Evolutionary conservation across 2,113 vertebrate genomes (phyloP).

Genomic region (Tetrax tetrax): DNA sequence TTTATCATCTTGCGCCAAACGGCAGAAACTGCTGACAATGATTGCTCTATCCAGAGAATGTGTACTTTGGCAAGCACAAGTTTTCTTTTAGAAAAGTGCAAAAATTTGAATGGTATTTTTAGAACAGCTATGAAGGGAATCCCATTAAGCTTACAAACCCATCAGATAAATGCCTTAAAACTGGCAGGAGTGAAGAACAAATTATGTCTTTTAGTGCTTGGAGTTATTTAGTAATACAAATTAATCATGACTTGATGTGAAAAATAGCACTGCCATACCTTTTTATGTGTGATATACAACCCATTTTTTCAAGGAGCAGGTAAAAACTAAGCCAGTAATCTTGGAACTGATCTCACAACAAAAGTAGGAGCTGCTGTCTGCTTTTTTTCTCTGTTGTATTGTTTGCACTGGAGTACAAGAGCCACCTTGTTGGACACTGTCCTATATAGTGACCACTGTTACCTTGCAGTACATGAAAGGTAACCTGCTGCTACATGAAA

Average conservation of each 20-base stretch:
- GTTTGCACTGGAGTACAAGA: background rate
- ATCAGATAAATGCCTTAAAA: background rate
- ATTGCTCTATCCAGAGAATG: background rate
- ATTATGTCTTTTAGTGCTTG: background rate
- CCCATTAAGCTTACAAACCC: background rate
- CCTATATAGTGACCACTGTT: background rate
- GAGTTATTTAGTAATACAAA: background rate
- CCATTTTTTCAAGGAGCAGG: background rate
- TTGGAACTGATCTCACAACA: background rate
- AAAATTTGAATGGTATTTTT: background rate
- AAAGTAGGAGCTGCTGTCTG: background rate
- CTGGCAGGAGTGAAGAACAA: background rate
- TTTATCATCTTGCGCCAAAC: background rate
- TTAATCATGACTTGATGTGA: background rate
- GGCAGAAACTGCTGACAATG: background rate
- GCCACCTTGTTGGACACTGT: accelerated
- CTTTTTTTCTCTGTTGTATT: background rate
- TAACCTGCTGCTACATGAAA: background rate
- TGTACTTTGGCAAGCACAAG: background rate
- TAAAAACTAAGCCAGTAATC: background rate
- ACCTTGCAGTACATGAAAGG: background rate
- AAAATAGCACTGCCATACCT: background rate
- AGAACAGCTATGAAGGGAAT: background rate
- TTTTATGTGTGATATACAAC: background rate
- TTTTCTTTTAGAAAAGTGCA: background rate